These are phyloP conservation scores for Automeris io DNA, from an alignment of 2,888 invertebrate species.

Conservation along the genomic window DNA sequence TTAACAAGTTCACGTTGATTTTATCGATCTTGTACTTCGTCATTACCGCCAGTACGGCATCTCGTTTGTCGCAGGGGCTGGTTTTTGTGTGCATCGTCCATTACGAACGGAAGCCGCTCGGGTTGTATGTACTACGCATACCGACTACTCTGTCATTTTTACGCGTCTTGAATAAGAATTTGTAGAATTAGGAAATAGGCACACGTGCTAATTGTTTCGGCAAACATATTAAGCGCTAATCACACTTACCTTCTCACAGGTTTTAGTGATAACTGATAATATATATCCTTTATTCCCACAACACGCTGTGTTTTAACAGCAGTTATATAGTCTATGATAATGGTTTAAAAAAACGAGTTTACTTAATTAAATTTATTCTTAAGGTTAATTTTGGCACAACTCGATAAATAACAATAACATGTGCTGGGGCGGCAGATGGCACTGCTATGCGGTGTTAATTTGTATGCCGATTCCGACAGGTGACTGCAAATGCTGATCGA, in stretches of 20 bases:
- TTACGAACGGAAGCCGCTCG: constrained; percentile 46
- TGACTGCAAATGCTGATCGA: no score
- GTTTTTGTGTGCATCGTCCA: constrained; percentile 46
- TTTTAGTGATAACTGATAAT: constrained; percentile 33
- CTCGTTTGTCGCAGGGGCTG: constrained; percentile 35
- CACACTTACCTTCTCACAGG: constrained; percentile 33
- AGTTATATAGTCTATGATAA: no score
- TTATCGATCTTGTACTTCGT: constrained; percentile 28
- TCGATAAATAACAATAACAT: no score
- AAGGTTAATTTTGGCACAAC: no score
- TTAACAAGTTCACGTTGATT: constrained; percentile 18
- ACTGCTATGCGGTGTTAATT: no score
- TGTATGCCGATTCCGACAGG: no score
- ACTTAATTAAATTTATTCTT: no score
- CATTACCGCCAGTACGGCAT: constrained; percentile 24
- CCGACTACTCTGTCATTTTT: constrained; percentile 29
- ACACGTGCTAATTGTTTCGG: constrained; percentile 45
- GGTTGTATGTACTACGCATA: constrained; percentile 22
- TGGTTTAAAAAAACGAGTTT: no score
- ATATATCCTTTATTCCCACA: no score
- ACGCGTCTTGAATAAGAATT: constrained; percentile 40
- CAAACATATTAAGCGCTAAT: constrained; percentile 35
- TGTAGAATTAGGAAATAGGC: constrained; percentile 42
- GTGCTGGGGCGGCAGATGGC: no score
- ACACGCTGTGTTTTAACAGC: no score